A percentile compares a stretch with the other conserved stretches of the same genome.
Evolutionary conservation across 2,888 invertebrate species (phyloP).

Genomic region (Orgyia antiqua): DNA sequence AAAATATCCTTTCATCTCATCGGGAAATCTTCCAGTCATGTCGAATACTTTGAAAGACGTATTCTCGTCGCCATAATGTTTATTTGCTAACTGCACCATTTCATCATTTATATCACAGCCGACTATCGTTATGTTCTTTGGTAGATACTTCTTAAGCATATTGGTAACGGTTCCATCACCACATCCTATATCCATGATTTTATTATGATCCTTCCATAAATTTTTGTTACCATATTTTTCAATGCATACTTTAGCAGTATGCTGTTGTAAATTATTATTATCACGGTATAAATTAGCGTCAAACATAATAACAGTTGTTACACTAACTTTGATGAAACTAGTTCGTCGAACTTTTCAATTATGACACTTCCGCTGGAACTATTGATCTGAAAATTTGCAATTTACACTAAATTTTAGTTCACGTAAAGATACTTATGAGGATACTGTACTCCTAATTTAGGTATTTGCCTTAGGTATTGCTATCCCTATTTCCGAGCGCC

Average conservation of each 20-base stretch:
- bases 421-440: no score
- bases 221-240: neutral
- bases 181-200: neutral
- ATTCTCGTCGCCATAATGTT: neutral
- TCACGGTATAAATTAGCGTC: neutral
- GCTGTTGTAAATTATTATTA: neutral
- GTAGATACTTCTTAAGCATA: neutral
- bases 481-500: no score
- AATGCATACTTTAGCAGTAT: neutral
- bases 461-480: no score
- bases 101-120: neutral
- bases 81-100: neutral
- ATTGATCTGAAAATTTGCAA: no score
- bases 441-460: no score
- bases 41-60: neutral
- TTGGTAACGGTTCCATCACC: neutral
- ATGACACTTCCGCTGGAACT: no score
- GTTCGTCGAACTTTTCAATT: no score
- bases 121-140: neutral
- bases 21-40: neutral
- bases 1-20: neutral
- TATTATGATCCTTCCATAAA: neutral
- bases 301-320: no score
- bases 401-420: no score
- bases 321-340: no score